These are phyloP conservation scores for Coturnix japonica DNA, from an alignment of 2,113 vertebrate genomes.

Conservation along the genomic window DNA sequence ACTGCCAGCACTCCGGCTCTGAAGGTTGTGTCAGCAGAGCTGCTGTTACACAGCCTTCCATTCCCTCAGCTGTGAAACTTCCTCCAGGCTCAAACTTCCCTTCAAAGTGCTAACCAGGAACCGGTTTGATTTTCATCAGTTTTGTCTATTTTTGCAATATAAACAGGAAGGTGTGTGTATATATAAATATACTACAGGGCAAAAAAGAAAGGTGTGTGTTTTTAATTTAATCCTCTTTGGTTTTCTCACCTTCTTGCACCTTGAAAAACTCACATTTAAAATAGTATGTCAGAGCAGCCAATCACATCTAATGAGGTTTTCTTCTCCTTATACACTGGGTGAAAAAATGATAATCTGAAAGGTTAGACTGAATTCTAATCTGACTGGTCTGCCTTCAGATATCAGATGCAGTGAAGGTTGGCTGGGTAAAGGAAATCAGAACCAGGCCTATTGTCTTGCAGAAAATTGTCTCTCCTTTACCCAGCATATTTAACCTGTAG, in stretches of 20 bases:
- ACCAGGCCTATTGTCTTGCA: background rate
- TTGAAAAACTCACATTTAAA: background rate
- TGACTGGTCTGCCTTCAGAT: background rate
- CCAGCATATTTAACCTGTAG: background rate
- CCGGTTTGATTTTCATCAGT: constrained; percentile 34
- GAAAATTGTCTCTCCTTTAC: background rate
- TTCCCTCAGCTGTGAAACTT: constrained; percentile 44
- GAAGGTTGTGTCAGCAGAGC: background rate
- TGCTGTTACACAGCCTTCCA: background rate
- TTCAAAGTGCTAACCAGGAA: constrained; percentile 5
- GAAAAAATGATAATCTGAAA: background rate
- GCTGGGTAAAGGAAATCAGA: background rate
- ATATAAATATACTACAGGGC: background rate
- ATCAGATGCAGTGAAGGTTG: background rate
- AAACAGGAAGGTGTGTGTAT: background rate
- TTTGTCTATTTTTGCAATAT: constrained; percentile 1
- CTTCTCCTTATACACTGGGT: background rate
- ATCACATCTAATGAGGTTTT: background rate
- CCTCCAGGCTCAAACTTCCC: constrained; percentile 9
- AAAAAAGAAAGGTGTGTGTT: background rate
- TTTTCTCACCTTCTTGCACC: constrained; percentile 24
- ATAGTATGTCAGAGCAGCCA: background rate
- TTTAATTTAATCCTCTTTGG: background rate
- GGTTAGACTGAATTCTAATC: background rate
- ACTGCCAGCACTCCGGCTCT: background rate